Evolutionary conservation across 1,140 invertebrate species (phyloP), one percentile per base, ranked within the genome.

Genomic region (Apis cerana): DNA sequence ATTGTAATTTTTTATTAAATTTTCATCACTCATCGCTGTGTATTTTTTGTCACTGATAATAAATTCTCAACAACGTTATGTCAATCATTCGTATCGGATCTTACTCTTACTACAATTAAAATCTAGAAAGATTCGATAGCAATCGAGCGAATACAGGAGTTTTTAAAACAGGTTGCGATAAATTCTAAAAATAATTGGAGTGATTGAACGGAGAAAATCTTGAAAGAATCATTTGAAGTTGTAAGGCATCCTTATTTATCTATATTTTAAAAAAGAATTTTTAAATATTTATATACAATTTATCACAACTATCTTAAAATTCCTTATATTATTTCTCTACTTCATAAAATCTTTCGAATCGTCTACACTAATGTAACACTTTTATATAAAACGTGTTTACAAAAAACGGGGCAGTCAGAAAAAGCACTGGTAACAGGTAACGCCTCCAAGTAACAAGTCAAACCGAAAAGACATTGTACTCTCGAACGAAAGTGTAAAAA

Each of bases 401-500:
- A 48, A 74, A 48, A 74, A 59, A 43, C 21, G 33, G 27, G 59
- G 52, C 33, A 59, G 23, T 58, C 23, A 17, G 56, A 17, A 61
- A 50, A 43, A 69, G 43, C 67, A 59, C 43, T 43, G 9, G n/a
- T 50, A 50, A 62, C 72, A 43, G 21, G 59, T n/a, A 59, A 48
- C 8, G 5, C n/a, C 27, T n/a, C 33, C 33, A 43, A 43, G 33
- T 17, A 72, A 72, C 52, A 19, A 72, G 54, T 58, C 33, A 11
- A 75, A 54, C 19, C 23, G 43, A 43, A 13, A 88, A 84, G 86
- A 88, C 84, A 87, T 87, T 83, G 33, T 88, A 81, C 77, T 64
- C 62, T 71, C 67, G 21, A 48, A 79, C 23, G 15, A 72, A 78
- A 54, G 67, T 80, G 67, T 81, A 23, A n/a, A 59, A 15, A 59